phyloP scores from a whole-genome alignment of 1,140 invertebrate species.

The Probaryconus sp. region DNA sequence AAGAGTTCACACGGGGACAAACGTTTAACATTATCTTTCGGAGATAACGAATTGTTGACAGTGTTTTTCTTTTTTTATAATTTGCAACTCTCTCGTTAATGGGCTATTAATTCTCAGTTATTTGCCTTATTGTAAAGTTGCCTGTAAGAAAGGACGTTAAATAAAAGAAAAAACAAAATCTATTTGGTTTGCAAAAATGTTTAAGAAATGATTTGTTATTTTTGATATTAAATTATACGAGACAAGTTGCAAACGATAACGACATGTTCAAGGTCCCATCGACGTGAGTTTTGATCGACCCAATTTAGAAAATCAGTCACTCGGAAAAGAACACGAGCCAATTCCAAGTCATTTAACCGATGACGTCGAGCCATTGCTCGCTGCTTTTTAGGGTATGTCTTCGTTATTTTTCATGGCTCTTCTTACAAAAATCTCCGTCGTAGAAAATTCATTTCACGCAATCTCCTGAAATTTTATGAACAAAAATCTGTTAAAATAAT shows the following conservation, averaged over 20 bases:
- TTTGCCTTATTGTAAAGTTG: too few species aligned
- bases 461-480: constrained; percentile 19
- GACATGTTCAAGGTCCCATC: background rate
- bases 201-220: too few species aligned
- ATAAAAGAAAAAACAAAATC: too few species aligned
- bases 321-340: constrained; percentile 57
- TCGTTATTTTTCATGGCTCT: constrained; percentile 72
- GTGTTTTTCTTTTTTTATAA: constrained; percentile 4
- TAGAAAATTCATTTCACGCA: constrained; percentile 4
- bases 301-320: constrained; percentile 46
- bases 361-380: constrained; percentile 30
- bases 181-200: too few species aligned
- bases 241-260: background rate
- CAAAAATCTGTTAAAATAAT: constrained; percentile 17
- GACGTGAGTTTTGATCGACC: constrained; percentile 2
- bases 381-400: constrained; percentile 49
- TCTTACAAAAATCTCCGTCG: constrained; percentile 23
- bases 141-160: too few species aligned
- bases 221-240: background rate
- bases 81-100: too few species aligned
- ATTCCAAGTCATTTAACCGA: constrained; percentile 71
- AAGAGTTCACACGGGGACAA: constrained; percentile 3
- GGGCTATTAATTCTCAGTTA: too few species aligned
- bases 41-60: constrained; percentile 14
- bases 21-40: constrained; percentile 22